phyloP scores from a whole-genome alignment of 2,797 vertebrate genomes.

The Alca torda region DNA sequence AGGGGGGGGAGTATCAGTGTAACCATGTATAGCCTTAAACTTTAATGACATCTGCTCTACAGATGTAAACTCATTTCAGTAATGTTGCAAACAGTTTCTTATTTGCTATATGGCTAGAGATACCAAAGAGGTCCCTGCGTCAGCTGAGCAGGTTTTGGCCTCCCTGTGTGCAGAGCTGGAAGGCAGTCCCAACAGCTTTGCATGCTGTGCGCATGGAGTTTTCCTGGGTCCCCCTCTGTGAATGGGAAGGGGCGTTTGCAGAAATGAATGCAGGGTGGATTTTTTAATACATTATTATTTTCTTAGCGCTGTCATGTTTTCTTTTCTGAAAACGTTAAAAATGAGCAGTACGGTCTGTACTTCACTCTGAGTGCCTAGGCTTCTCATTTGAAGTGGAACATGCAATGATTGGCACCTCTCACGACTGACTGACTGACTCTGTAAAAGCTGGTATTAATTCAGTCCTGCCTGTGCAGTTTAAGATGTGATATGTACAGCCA shows the following conservation, averaged over 20 bases:
- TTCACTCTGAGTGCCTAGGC: not conserved
- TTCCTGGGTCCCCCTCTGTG: not conserved
- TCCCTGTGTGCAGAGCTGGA: not conserved
- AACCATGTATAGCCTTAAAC: not conserved
- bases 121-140: not conserved
- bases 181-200: not conserved
- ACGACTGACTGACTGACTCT: not conserved
- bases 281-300: not conserved
- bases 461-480: not conserved
- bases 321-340: not conserved
- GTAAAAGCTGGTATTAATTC: not conserved
- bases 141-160: not conserved
- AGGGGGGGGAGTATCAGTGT: accelerated
- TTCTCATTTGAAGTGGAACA: not conserved
- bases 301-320: not conserved
- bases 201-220: not conserved
- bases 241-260: not conserved
- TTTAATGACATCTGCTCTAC: not conserved
- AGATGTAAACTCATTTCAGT: not conserved
- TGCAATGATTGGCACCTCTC: not conserved
- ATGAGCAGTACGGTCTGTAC: not conserved
- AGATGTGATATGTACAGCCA: not conserved
- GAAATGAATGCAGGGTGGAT: accelerated
- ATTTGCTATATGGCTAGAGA: not conserved
- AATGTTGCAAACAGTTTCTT: not conserved